Evolutionary conservation across 2,888 invertebrate species (phyloP).

Genomic region (Oligia fasciuncula): DNA sequence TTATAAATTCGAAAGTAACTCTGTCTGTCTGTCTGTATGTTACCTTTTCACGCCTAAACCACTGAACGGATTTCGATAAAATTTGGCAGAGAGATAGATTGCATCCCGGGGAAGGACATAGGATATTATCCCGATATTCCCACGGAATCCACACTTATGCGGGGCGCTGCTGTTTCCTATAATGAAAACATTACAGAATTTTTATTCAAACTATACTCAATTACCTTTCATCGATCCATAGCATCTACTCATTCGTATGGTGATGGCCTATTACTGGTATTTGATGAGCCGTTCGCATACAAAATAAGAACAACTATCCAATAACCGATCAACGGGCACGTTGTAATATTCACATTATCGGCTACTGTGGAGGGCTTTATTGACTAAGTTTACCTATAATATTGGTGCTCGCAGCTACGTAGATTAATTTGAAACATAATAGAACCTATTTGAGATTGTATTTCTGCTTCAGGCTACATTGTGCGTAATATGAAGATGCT

Average conservation of each 20-base stretch:
- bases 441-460: not conserved
- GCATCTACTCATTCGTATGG: slow-evolving; percentile 6
- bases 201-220: not conserved
- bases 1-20: no score
- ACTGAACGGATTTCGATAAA: no score
- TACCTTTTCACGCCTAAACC: no score
- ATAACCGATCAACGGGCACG: slow-evolving; percentile 29
- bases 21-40: no score
- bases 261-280: slow-evolving; percentile 38
- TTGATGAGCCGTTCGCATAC: slow-evolving; percentile 36
- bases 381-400: not conserved
- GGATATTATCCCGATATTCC: no score
- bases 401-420: not conserved
- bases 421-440: not conserved
- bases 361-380: slow-evolving; percentile 13
- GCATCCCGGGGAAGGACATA: no score
- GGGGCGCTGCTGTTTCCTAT: not conserved
- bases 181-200: not conserved
- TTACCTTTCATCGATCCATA: slow-evolving; percentile 15
- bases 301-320: slow-evolving; percentile 21
- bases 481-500: not conserved
- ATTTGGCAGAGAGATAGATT: no score
- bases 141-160: no score
- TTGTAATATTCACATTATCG: slow-evolving; percentile 15
- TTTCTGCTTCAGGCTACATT: not conserved